Conservation (phyloP, 2,797 vertebrate species). For the Cetoscarus ocellatus region DNA sequence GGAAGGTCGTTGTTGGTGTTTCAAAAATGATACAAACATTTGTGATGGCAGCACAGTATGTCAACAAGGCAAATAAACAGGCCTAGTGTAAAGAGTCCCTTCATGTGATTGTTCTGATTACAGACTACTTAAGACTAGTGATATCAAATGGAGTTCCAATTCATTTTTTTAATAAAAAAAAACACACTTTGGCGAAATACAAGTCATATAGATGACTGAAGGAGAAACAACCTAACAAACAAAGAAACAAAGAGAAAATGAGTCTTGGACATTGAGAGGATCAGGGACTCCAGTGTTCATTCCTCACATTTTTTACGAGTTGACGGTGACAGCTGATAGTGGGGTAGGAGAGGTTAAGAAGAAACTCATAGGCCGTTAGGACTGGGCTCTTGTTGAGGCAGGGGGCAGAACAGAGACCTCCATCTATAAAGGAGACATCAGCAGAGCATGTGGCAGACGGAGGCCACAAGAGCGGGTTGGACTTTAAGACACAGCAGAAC, state of each 20-base stretch:
- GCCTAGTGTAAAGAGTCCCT: too few relatives aligned
- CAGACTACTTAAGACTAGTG: too few relatives aligned
- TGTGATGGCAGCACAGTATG: too few relatives aligned
- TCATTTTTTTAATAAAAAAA: too few relatives aligned
- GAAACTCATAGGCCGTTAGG: background rate
- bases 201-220: too few relatives aligned
- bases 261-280: background rate
- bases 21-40: too few relatives aligned
- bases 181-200: too few relatives aligned
- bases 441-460: background rate
- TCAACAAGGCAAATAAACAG: too few relatives aligned
- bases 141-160: too few relatives aligned
- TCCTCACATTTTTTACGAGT: background rate
- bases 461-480: background rate
- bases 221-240: too few relatives aligned
- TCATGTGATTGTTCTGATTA: too few relatives aligned
- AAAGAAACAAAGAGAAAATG: background rate
- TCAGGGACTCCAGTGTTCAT: background rate
- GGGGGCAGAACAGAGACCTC: background rate
- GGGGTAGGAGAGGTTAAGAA: background rate
- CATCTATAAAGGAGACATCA: background rate
- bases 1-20: too few relatives aligned
- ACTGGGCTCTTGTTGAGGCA: slow-evolving; percentile 3
- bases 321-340: background rate
- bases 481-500: background rate